Base-by-base conservation (phyloP, 2,113 vertebrate species). In the Chaetodon auriga region DNA sequence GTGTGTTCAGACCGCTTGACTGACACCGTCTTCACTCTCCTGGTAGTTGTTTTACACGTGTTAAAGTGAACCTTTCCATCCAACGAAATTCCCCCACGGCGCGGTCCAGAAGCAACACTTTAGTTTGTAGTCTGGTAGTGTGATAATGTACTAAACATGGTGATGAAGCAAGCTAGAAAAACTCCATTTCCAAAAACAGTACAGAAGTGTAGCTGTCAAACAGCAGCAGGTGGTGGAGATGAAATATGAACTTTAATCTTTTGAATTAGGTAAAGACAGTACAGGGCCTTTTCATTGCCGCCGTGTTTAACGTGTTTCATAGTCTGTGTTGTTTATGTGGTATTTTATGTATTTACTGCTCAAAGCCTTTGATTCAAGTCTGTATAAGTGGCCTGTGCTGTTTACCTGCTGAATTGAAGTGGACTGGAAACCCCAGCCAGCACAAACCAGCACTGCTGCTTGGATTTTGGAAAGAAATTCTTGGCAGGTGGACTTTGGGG, bases 351-450 rank as follows among this genome's bases (percentile, higher is more conserved):
- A 14, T 69, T 48, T 25, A 9, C 36, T 41, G 38, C 64, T 55
- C 63, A 74, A 68, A 74, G 63, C 21, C 63, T 63, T 55, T 10
- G 21, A 61, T 68, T 84, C 62, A 79, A 48, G 57, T 80, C 57
- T 54, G 57, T 23, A 36, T 54, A 55, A 38, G 16, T 2, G 1
- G 23, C 16, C 19, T 19, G 2, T 69, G 66, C 16, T 13, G 5
- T 68, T 68, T 48, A 3, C 8, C 15, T 53, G 30, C 13, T 0
- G 6, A 36, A 21, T 19, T 21, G 10, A 53, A 69, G 35, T 68
- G 25, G 49, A 53, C 18, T 53, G 30, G 9, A 75, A 68, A 75
- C 0, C 51, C 41, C 25, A 58, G 51, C 49, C 45, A 19, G 45
- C 30, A 66, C 49, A 46, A 72, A 36, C n/a, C 25, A 35, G 30